phyloP scores from a whole-genome alignment of 1,140 invertebrate genomes.

The Scylla paramamosain region DNA sequence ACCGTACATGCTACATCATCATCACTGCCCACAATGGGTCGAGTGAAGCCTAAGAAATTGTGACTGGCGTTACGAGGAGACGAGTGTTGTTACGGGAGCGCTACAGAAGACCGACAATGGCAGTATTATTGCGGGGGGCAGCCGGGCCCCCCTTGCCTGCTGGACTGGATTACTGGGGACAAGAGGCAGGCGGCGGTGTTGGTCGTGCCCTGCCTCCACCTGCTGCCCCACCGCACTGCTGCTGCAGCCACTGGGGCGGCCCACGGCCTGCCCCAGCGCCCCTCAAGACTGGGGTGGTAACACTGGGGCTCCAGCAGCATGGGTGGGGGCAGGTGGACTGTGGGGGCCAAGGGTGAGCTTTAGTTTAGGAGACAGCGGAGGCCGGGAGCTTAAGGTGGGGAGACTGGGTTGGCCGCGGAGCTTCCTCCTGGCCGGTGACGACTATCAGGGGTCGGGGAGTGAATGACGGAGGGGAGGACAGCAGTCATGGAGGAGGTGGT shows the following conservation, averaged over 20 bases:
- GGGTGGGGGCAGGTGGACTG: constrained; percentile 15
- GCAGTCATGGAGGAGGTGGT: constrained; percentile 67
- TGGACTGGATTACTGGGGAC: constrained; percentile 55
- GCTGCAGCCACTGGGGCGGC: not conserved
- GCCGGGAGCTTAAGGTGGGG: constrained; percentile 48
- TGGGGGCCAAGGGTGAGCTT: constrained; percentile 5
- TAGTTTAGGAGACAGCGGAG: constrained; percentile 45
- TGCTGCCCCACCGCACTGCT: not conserved
- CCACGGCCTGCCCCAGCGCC: not conserved
- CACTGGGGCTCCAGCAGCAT: not conserved
- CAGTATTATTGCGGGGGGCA: constrained; percentile 60
- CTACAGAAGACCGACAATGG: constrained; percentile 67
- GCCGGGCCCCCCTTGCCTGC: constrained; percentile 39
- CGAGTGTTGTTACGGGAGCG: constrained; percentile 45
- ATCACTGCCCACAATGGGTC: not conserved
- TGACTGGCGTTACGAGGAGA: constrained; percentile 59
- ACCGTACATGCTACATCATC: constrained; percentile 62
- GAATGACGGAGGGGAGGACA: constrained; percentile 54
- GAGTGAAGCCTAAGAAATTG: not conserved
- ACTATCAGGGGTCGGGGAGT: constrained; percentile 47
- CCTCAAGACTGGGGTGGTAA: not conserved
- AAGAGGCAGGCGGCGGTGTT: constrained; percentile 43
- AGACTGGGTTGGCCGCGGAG: not conserved
- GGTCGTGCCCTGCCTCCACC: not conserved
- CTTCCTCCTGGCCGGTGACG: constrained; percentile 31